Evolutionary conservation across 92 coral and sea anemone genomes (phyloP), one percentile per base, ranked within the genome.

Genomic region (Palythoa grandiflora): DNA sequence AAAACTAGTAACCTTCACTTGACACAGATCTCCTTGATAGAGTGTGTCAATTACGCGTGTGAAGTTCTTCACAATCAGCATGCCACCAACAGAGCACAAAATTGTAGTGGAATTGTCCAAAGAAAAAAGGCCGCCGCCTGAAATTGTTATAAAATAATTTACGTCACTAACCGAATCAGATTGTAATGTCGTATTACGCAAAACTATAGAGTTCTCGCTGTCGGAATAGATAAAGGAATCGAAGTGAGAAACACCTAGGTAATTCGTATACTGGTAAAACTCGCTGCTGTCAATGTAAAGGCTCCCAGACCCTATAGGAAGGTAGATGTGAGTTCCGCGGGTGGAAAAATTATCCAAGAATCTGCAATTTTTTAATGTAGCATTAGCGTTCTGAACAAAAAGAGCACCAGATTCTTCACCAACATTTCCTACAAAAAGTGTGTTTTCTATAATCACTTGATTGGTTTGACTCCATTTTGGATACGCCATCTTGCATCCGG

Each of bases 381-480:
- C 52, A 53, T 53, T 1, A 16, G 87, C 93, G 76, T 90, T 90
- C 35, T 70, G 40, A n/a, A 87, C 38, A 21, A 77, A 71, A 6
- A 92, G 65, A 11, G 89, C 95, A 3, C 90, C 88, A 2, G 87
- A 86, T 2, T 47, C 61, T 16, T n/a, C 12, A 1, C 93, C 95
- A 10, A n/a, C 50, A 55, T 90, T 92, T 15, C 84, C 93, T 55
- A 76, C 84, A 55, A 92, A 92, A 20, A 28, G 2, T 5, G 87
- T 75, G 75, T 85, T 80, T 71, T 87, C 83, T 75, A 92, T 51
- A 19, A 36, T 5, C 50, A 90, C 91, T 11, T 60, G 72, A 36
- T 60, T 77, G 16, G 63, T 75, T 48, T 92, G 90, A 40, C 73
- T 68, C 94, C 94, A 92, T 0, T 16, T 2, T 0, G 85, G 88